Percentiles rank a stretch among this genome's conserved stretches.
phyloP scores from a whole-genome alignment of 2,888 invertebrate genomes.

The Siphonodentalium dalli region DNA sequence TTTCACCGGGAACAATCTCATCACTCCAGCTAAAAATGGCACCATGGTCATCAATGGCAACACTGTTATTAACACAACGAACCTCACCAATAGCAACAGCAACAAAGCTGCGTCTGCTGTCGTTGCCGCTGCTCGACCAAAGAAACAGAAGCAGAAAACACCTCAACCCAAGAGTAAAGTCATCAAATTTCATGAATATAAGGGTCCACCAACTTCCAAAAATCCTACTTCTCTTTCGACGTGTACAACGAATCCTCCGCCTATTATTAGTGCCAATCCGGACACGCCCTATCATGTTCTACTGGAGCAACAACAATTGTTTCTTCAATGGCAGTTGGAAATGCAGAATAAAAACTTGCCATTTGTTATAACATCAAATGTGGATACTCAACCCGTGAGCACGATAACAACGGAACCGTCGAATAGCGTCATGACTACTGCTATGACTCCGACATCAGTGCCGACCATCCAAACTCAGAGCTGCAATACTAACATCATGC shows the following conservation, averaged over 20 bases:
- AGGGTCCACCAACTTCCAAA: constrained; percentile 73
- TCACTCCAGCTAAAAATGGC: constrained; percentile 11
- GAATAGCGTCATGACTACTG: not conserved
- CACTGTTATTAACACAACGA: too few species aligned
- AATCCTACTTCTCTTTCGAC: constrained; percentile 24
- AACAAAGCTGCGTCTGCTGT: too few species aligned
- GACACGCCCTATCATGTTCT: constrained; percentile 54
- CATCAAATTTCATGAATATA: constrained; percentile 97
- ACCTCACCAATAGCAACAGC: constrained; percentile 33
- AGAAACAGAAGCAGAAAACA: constrained; percentile 82
- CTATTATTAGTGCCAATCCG: constrained; percentile 1
- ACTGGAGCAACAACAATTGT: constrained; percentile 91
- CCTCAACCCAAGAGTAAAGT: constrained; percentile 79
- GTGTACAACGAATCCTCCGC: constrained; percentile 14
- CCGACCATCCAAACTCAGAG: constrained; percentile 8
- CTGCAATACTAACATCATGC: too few species aligned
- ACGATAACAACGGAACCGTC: constrained; percentile 16
- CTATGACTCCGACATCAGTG: constrained; percentile 10
- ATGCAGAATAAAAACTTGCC: constrained; percentile 74
- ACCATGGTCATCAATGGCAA: constrained; percentile 28
- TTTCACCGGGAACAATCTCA: constrained; percentile 18
- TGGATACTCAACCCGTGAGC: constrained; percentile 33
- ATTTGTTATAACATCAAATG: constrained; percentile 28
- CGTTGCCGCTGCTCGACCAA: too few species aligned
- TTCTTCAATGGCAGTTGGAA: constrained; percentile 86